Conservation (phyloP, 2,113 vertebrate species). For the Hippopotamus amphibius region DNA sequence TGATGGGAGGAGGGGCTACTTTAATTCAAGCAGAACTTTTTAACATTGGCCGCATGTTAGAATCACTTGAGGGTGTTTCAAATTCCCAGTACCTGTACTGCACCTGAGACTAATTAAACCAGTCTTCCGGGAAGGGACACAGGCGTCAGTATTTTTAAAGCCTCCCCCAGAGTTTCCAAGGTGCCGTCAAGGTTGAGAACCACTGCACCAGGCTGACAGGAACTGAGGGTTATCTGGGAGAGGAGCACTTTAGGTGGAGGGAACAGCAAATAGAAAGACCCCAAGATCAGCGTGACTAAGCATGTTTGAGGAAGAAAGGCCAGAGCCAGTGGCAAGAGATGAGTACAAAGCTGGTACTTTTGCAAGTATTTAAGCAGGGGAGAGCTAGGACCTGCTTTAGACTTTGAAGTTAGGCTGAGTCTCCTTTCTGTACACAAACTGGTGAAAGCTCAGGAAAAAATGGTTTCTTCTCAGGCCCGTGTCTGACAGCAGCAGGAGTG, state of each 20-base stretch:
- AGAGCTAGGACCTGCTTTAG: background rate
- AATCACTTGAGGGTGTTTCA: background rate
- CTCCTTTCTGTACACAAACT: background rate
- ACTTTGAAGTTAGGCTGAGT: background rate
- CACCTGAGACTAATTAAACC: background rate
- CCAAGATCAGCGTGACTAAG: background rate
- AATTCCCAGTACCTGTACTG: background rate
- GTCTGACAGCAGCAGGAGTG: background rate
- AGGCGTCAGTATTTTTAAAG: background rate
- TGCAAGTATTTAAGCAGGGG: background rate
- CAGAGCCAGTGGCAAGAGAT: rapidly evolving
- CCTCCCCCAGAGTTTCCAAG: background rate
- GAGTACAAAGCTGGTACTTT: no score
- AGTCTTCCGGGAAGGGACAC: background rate
- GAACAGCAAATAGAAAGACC: background rate
- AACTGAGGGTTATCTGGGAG: background rate
- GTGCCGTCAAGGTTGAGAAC: background rate
- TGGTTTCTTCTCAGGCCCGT: background rate
- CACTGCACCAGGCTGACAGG: background rate
- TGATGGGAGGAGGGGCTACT: background rate
- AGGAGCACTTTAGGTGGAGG: no score
- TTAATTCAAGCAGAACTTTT: background rate
- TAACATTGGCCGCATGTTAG: background rate
- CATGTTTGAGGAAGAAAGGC: background rate
- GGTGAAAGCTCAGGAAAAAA: background rate